Evolutionary conservation across 2,113 vertebrate genomes (phyloP), one percentile per base, ranked within the genome.

Genomic region (Monarcha castaneiventris): DNA sequence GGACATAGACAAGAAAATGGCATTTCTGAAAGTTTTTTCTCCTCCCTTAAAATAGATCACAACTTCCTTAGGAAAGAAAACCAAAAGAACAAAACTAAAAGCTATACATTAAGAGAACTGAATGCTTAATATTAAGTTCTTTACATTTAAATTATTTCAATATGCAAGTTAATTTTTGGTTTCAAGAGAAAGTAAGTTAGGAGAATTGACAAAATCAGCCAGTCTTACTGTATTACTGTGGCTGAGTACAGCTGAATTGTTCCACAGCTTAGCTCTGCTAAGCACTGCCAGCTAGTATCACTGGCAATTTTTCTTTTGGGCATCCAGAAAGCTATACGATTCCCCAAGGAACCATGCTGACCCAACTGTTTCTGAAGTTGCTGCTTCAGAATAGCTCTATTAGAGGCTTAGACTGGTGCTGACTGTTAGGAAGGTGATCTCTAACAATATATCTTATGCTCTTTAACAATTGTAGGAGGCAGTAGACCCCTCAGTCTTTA

Each of bases 321-420:
- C 84, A 75, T 84, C 51, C 32, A 81, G 59, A 91, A 81, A 81
- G 55, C 32, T 59, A 9, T 78, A 73, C 27, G 13, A 43, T 71
- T 96, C 94, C 89, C 89, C n/a, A 63, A 51, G 89, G 95, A 93
- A 39, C 43, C 52, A 67, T 71, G 51, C 73, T 89, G 84, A 81
- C 73, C 73, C 89, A 92, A 69, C 66, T 63, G 32, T 78, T 96
- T 93, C 84, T 89, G 59, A 69, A 94, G 87, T 54, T 89, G 51
- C 26, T 74, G 43, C 59, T 77, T 80, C 43, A 59, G 43, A 93
- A 95, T 87, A 83, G 84, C 73, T 52, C 55, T 89, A 49, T 91
- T 82, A 94, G 52, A 79, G 49, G 61, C 74, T 89, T 56, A 87
- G 78, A 16, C 44, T 72, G 39, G 37, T 49, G 35, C 59, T 51